phyloP scores from a whole-genome alignment of 2,797 vertebrate genomes.

The Rousettus madagascariensis region DNA sequence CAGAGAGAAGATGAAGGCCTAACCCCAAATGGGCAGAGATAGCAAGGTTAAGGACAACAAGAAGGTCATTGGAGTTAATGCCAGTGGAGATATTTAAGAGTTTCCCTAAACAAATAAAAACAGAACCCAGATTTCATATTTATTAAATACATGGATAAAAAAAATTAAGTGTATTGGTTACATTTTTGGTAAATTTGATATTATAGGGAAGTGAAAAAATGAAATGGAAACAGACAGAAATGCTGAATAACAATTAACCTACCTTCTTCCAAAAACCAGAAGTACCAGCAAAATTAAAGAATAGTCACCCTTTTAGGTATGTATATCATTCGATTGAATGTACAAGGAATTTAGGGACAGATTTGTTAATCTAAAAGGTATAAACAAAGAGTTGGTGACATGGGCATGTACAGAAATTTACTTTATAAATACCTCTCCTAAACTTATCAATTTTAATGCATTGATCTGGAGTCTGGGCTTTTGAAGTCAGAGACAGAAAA shows the following conservation, averaged over 20 bases:
- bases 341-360: not conserved
- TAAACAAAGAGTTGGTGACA: not conserved
- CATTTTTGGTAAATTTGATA: not conserved
- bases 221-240: not conserved
- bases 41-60: not conserved
- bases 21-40: not conserved
- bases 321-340: not conserved
- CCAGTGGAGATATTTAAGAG: not conserved
- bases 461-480: not conserved
- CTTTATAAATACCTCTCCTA: not conserved
- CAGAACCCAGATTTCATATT: not conserved
- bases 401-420: not conserved
- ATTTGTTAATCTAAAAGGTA: not conserved
- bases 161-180: not conserved
- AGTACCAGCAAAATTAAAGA: not conserved
- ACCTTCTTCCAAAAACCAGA: not conserved
- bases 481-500: not conserved
- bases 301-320: not conserved
- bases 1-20: not conserved
- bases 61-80: not conserved
- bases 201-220: not conserved
- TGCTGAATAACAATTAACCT: not conserved
- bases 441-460: not conserved
- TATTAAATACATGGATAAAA: not conserved
- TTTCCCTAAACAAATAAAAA: not conserved